These are phyloP conservation scores for Chaetogeoica ovagalla DNA, from an alignment of 2,888 invertebrate genomes.

Conservation along the genomic window DNA sequence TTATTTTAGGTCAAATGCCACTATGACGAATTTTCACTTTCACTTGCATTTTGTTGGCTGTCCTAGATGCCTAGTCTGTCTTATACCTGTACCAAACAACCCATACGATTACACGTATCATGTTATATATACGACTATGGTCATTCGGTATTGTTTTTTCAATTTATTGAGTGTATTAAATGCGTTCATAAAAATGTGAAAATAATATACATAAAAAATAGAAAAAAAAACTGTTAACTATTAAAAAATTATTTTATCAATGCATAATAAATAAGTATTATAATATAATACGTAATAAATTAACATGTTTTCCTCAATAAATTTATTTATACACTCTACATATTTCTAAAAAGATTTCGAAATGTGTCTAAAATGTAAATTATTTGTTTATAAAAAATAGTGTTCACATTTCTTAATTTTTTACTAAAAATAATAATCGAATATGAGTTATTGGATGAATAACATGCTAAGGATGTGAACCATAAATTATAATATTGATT, in stretches of 20 bases:
- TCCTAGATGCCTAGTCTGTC: constrained; percentile 28
- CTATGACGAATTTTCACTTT: constrained; percentile 26
- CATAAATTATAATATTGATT: neutral
- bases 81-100: neutral
- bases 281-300: neutral
- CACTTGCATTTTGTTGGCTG: constrained; percentile 20
- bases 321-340: neutral
- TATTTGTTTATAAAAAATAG: neutral
- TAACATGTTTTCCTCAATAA: neutral
- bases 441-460: neutral
- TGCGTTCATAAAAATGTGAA: neutral
- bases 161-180: no score
- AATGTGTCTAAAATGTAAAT: neutral
- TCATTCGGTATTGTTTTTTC: no score
- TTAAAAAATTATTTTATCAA: neutral
- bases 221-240: no score
- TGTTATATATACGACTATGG: no score
- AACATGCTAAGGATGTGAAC: neutral
- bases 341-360: neutral
- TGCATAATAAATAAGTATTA: neutral
- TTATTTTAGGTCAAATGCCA: constrained; percentile 21
- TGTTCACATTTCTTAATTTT: neutral
- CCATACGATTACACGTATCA: no score
- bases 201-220: neutral
- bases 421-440: neutral